phyloP scores from a whole-genome alignment of 2,888 invertebrate genomes.

The Cosmia trapezina region DNA sequence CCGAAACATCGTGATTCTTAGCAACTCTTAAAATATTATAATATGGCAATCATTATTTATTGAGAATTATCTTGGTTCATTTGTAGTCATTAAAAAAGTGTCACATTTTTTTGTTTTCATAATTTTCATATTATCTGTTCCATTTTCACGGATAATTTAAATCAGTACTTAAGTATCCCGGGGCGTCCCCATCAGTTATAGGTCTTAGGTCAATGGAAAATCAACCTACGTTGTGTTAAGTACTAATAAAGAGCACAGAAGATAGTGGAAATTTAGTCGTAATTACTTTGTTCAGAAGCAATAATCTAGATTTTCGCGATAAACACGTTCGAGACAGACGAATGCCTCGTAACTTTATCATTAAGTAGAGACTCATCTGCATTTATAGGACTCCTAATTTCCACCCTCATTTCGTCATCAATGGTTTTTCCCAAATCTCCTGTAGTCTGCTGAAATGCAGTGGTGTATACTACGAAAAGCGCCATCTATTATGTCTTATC shows the following conservation, averaged over 20 bases:
- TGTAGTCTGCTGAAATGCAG: constrained; percentile 24
- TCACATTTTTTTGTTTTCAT: neutral
- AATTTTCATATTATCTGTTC: constrained; percentile 9
- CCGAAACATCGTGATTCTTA: neutral
- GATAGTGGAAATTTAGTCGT: neutral
- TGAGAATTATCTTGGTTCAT: constrained; percentile 37
- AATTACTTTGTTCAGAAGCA: constrained; percentile 6
- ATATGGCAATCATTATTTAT: constrained; percentile 44
- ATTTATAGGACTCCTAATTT: constrained; percentile 33
- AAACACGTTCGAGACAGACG: constrained; percentile 42
- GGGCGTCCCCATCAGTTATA: no score
- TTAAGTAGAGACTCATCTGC: constrained; percentile 33
- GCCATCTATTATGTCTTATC: constrained; percentile 35
- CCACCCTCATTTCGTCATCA: constrained; percentile 9
- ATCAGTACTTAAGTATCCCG: no score
- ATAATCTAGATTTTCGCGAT: constrained; percentile 7
- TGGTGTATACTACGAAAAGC: neutral
- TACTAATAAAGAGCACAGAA: constrained; percentile 4
- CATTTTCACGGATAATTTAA: constrained; percentile 1
- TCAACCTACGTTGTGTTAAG: constrained; percentile 8
- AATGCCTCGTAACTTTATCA: constrained; percentile 33
- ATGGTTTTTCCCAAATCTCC: constrained; percentile 19
- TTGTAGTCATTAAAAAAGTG: constrained; percentile 11
- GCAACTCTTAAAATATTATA: constrained; percentile 15
- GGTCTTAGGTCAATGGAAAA: neutral